Evolutionary conservation across 1,140 invertebrate genomes (phyloP).

Genomic region (Drosophila truncata): DNA sequence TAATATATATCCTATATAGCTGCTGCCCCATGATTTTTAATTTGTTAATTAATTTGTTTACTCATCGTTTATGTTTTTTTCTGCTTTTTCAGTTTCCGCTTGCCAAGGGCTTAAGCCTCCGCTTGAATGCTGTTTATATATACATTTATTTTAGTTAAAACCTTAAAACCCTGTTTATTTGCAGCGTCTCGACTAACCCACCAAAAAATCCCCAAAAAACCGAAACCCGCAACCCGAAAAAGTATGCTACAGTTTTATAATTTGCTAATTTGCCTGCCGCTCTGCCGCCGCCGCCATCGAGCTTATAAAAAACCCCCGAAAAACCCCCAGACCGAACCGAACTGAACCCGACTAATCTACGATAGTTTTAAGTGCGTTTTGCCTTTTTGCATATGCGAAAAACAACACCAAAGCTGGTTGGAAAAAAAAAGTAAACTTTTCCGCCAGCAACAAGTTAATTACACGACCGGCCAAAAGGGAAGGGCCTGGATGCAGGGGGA

Average conservation of each 20-base stretch:
- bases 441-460: slow-evolving; percentile 67
- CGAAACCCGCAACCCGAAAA: slow-evolving; percentile 31
- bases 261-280: slow-evolving; percentile 50
- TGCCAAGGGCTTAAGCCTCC: slow-evolving; percentile 37
- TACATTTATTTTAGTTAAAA: slow-evolving; percentile 17
- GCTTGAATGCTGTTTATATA: slow-evolving; percentile 41
- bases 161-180: slow-evolving; percentile 42
- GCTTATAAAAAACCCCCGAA: slow-evolving; percentile 7
- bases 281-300: neutral
- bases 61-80: slow-evolving; percentile 23
- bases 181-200: slow-evolving; percentile 50
- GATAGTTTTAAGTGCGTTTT: slow-evolving; percentile 63
- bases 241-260: slow-evolving; percentile 58
- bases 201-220: slow-evolving; percentile 6
- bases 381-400: slow-evolving; percentile 54
- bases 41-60: slow-evolving; percentile 30
- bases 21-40: slow-evolving; percentile 49
- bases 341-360: slow-evolving; percentile 46
- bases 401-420: slow-evolving; percentile 34
- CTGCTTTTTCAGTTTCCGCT: slow-evolving; percentile 60
- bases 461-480: slow-evolving; percentile 14
- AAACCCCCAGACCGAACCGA: slow-evolving; percentile 19
- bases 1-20: slow-evolving; percentile 14
- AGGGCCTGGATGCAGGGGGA: neutral
- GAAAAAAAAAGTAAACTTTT: slow-evolving; percentile 50